Evolutionary conservation across 2,113 vertebrate species (phyloP).

Genomic region (Catagonus wagneri): DNA sequence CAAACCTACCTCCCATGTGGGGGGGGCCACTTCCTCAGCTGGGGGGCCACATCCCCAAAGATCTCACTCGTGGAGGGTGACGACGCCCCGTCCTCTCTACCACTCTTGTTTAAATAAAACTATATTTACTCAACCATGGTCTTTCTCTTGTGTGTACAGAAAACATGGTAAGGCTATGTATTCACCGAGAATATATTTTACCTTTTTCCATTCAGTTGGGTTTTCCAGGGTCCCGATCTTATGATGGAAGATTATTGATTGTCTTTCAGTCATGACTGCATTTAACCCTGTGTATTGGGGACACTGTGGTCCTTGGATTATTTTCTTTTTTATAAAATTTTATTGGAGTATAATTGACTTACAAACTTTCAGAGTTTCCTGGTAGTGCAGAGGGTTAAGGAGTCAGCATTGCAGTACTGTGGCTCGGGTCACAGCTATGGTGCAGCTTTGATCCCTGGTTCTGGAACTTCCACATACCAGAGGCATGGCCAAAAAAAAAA

Average conservation of each 20-base stretch:
- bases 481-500: too few species aligned
- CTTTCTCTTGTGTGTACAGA: neutral
- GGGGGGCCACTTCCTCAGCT: neutral
- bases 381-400: too few species aligned
- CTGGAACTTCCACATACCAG: too few species aligned
- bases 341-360: too few species aligned
- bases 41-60: neutral
- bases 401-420: too few species aligned
- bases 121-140: neutral
- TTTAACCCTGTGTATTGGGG: neutral
- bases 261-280: neutral
- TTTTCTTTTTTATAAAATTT: neutral
- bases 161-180: neutral
- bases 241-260: neutral
- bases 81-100: neutral
- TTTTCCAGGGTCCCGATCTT: neutral
- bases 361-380: too few species aligned
- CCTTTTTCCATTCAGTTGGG: neutral
- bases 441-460: too few species aligned
- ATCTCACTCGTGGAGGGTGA: neutral
- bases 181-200: neutral
- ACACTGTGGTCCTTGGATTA: neutral
- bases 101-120: constrained; percentile 53
- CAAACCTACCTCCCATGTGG: neutral
- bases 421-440: too few species aligned